Evolutionary conservation across 2,888 invertebrate species (phyloP), one percentile per base, ranked within the genome.

Genomic region (Chorisops tibialis): DNA sequence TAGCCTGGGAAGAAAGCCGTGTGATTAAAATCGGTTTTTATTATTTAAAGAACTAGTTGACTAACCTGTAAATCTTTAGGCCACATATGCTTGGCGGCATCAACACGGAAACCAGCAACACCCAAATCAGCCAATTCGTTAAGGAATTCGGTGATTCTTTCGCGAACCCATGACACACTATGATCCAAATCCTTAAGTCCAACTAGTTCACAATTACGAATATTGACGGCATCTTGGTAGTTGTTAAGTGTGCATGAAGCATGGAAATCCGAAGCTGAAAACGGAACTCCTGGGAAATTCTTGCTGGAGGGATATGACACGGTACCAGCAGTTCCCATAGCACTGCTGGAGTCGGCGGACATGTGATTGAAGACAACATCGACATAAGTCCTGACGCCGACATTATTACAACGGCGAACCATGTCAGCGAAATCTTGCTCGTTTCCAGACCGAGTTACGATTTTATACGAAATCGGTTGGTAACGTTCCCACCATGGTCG

Each of bases 401-500:
- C 92, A 21, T 80, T 79, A 74, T 93, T 93, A 74, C 94, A 95
- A 56, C 91, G 80, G 19, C 80, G 78, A 1, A 89, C 85, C 94
- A 95, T 95, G 65, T 84, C 79, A 7, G 79, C 74, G 70, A 95
- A 90, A 66, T 89, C 85, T 11, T 77, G 71, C 69, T 89, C 88
- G 65, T 83, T 85, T 39, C 94, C 94, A 24, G 91, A 91, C 59
- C 94, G 82, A 0, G 91, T 91, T 1, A 74, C 72, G 48, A 93
- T 78, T 18, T 81, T 80, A 78, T 93, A 95, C 21, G 92, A 91
- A 41, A 93, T n/a, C n/a, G n/a, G n/a, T n/a, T n/a, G n/a, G n/a
- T n/a, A n/a, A n/a, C n/a, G n/a, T n/a, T n/a, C n/a, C 86, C 87
- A 94, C 94, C 94, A 95, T 0, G 93, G 90, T 0, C 89, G 81